These are phyloP conservation scores for Timandra comae DNA, from an alignment of 2,888 invertebrate genomes.

Conservation along the genomic window DNA sequence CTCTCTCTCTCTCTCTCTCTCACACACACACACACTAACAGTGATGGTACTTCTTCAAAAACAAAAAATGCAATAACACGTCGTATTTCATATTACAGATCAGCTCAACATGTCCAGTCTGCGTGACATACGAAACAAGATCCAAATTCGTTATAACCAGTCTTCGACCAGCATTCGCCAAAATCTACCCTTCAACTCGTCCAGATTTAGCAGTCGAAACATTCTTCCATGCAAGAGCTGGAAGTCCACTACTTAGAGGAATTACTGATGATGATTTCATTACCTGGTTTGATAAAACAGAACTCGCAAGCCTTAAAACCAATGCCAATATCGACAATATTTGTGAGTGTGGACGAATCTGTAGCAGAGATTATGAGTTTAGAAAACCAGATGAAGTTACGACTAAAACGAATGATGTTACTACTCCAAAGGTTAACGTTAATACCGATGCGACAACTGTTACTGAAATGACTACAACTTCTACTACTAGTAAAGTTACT, in stretches of 20 bases:
- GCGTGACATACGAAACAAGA: constrained; percentile 77
- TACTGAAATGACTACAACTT: constrained; percentile 8
- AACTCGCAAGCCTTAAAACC: constrained; percentile 61
- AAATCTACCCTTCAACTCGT: constrained; percentile 78
- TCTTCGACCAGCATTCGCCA: constrained; percentile 79
- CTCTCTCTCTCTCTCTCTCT: no score
- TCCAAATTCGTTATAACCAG: constrained; percentile 79
- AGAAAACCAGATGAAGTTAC: constrained; percentile 34
- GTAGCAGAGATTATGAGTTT: constrained; percentile 63
- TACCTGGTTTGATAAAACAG: constrained; percentile 81
- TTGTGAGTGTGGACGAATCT: constrained; percentile 73
- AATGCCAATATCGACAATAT: constrained; percentile 67
- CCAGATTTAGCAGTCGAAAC: constrained; percentile 80
- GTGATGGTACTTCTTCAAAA: no score
- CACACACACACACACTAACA: neutral
- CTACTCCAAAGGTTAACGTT: constrained; percentile 9
- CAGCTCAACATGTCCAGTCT: constrained; percentile 77
- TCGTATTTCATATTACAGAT: constrained; percentile 72
- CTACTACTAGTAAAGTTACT: constrained; percentile 10
- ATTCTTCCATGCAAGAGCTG: constrained; percentile 78
- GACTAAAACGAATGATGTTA: constrained; percentile 8
- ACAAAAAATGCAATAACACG: no score
- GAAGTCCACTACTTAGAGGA: constrained; percentile 77
- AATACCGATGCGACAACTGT: constrained; percentile 10
- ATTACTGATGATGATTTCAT: constrained; percentile 81